phyloP scores from a whole-genome alignment of 2,113 vertebrate genomes.

The Neotoma lepida region DNA sequence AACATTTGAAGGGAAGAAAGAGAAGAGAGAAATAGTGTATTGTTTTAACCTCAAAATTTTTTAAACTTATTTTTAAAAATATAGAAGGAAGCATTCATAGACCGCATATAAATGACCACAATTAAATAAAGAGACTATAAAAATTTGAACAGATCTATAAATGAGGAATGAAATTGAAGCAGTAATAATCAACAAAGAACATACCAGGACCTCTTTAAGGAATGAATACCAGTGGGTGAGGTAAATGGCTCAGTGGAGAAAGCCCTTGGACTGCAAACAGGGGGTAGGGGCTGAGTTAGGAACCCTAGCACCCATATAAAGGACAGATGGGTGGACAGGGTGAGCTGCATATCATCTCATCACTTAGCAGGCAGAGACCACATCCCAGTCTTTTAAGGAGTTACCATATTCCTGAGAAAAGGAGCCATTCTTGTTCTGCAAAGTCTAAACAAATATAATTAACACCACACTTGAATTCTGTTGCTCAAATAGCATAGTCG shows the following conservation, averaged over 20 bases:
- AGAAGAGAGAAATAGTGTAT: background rate
- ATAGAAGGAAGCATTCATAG: background rate
- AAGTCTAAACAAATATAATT: conserved; percentile 45
- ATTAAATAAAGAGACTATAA: background rate
- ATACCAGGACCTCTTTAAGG: background rate
- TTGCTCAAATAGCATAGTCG: conserved; percentile 15
- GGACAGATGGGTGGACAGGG: background rate
- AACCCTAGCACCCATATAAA: background rate
- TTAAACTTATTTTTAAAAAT: background rate
- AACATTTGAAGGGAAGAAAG: background rate
- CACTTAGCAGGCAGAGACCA: background rate
- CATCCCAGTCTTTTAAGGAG: background rate
- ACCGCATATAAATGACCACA: background rate
- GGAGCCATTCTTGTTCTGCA: background rate
- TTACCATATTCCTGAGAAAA: background rate
- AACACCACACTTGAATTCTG: conserved; percentile 36
- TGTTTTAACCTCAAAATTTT: background rate
- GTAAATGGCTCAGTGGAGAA: background rate
- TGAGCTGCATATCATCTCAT: background rate
- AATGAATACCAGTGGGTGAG: background rate
- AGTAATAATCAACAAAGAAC: background rate
- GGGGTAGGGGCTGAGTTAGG: background rate
- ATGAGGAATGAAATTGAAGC: background rate
- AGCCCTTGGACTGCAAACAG: background rate
- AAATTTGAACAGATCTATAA: background rate